Conservation (phyloP, 1,140 invertebrate genomes). For the Cyphomyrmex costatus region DNA sequence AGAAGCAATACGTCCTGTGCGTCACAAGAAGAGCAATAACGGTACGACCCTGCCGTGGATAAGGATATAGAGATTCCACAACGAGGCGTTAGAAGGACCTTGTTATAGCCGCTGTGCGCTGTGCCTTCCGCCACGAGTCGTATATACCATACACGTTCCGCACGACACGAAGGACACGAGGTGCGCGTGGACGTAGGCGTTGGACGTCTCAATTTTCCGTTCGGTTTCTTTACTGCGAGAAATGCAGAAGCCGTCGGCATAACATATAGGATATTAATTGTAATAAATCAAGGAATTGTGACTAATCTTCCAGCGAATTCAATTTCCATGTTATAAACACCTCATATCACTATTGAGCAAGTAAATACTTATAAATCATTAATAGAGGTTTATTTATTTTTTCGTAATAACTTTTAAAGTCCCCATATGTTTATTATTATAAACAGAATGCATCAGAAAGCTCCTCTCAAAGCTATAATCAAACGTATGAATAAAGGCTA, state of each 20-base stretch:
- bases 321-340: background rate
- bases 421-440: background rate
- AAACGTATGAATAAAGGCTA: background rate
- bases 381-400: background rate
- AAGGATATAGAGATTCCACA: conserved; percentile 73
- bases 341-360: background rate
- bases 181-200: conserved; percentile 68
- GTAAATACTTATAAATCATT: conserved; percentile 11
- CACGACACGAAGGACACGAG: conserved; percentile 39
- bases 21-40: conserved; percentile 80
- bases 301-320: background rate
- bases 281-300: background rate
- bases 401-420: background rate
- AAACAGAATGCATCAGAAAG: conserved; percentile 1
- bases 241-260: background rate
- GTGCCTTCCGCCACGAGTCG: conserved; percentile 38
- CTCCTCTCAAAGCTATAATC: background rate
- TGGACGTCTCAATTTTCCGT: conserved; percentile 71
- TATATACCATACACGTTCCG: conserved; percentile 56
- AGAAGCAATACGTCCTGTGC: conserved; percentile 74
- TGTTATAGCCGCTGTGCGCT: conserved; percentile 66
- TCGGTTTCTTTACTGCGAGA: conserved; percentile 23
- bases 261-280: background rate
- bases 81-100: conserved; percentile 73
- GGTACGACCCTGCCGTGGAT: conserved; percentile 72